phyloP scores from a whole-genome alignment of 2,888 invertebrate species.

The Antheraea yamamai region DNA sequence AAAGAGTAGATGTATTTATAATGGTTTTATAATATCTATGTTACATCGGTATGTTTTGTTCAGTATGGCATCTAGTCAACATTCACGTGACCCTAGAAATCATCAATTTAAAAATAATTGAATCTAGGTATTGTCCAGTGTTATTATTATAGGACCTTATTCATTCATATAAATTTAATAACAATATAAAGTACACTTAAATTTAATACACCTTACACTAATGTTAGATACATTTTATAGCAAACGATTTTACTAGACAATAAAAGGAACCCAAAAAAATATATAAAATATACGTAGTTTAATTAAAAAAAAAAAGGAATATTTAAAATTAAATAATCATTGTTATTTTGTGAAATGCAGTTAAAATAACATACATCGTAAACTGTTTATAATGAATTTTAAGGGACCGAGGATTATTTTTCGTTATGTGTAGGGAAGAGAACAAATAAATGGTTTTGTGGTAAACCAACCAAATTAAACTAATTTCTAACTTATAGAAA shows the following conservation, averaged over 20 bases:
- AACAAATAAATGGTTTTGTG: too few relatives aligned
- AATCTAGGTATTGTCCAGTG: not conserved
- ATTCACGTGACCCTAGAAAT: not conserved
- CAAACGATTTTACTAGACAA: too few relatives aligned
- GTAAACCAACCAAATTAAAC: too few relatives aligned
- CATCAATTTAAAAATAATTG: not conserved
- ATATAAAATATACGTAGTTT: too few relatives aligned
- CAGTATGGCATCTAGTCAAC: not conserved
- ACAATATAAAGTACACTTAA: not conserved
- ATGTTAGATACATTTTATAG: too few relatives aligned
- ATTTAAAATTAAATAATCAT: not conserved
- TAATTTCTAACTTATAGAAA: too few relatives aligned
- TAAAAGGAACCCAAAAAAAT: too few relatives aligned
- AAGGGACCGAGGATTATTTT: too few relatives aligned
- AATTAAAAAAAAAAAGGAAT: not conserved
- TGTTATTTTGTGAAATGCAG: not conserved
- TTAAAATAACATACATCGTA: not conserved
- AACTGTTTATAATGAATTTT: too few relatives aligned
- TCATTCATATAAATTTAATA: not conserved
- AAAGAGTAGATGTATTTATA: constrained; percentile 76
- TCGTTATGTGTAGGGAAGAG: too few relatives aligned
- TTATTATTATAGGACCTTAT: not conserved
- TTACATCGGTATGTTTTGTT: not conserved
- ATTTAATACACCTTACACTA: not conserved
- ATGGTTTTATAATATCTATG: constrained; percentile 69